Conservation (phyloP, 2,888 invertebrate genomes). For the Eumacrocentrus americanus region DNA sequence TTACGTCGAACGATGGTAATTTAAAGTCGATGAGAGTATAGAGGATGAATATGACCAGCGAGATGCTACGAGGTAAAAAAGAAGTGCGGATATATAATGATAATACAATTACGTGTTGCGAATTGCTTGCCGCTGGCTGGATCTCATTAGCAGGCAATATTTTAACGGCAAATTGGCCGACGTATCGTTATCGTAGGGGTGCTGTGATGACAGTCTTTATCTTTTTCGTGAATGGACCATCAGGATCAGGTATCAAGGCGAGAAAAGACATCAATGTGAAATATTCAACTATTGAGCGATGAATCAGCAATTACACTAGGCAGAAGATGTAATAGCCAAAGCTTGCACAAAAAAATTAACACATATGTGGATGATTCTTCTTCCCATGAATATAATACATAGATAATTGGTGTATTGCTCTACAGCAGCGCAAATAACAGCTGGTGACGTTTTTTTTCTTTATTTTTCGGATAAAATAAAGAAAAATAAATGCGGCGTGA, state of each 20-base stretch:
- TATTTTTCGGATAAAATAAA: slow-evolving; percentile 24
- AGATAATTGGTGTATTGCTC: neutral
- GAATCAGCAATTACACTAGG: too few relatives aligned
- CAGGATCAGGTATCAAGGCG: too few relatives aligned
- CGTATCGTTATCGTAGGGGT: slow-evolving; percentile 12
- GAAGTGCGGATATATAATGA: slow-evolving; percentile 39
- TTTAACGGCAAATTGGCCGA: slow-evolving; percentile 43
- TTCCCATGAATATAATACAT: too few relatives aligned
- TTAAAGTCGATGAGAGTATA: slow-evolving; percentile 15
- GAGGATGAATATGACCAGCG: slow-evolving; percentile 3
- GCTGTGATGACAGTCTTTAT: too few relatives aligned
- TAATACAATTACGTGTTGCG: slow-evolving; percentile 53
- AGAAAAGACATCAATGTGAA: too few relatives aligned
- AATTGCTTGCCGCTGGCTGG: slow-evolving; percentile 41
- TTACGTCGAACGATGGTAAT: slow-evolving; percentile 22
- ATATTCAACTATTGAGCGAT: too few relatives aligned
- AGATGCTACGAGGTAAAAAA: neutral
- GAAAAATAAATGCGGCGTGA: slow-evolving; percentile 42
- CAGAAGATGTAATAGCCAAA: too few relatives aligned
- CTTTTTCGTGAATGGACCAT: too few relatives aligned
- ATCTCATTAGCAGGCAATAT: slow-evolving; percentile 59
- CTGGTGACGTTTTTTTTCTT: too few relatives aligned
- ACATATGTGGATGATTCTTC: too few relatives aligned
- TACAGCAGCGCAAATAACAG: too few relatives aligned
- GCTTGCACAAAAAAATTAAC: too few relatives aligned